Evolutionary conservation across 2,113 vertebrate species (phyloP), one percentile per base, ranked within the genome.

Genomic region (Paedocypris sp.): DNA sequence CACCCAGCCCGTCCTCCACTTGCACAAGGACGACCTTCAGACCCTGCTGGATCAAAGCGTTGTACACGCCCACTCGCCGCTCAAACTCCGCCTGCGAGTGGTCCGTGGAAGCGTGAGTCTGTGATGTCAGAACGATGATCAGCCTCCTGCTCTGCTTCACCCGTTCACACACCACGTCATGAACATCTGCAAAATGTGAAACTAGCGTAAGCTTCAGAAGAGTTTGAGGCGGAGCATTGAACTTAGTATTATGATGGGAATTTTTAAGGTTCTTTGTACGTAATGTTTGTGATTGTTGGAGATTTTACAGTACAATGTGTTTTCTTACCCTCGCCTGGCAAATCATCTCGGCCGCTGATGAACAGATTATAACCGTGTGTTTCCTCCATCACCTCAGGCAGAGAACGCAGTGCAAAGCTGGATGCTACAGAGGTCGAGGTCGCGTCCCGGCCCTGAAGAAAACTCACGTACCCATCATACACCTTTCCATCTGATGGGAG

Each of bases 311-410:
- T 28, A 38, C 20, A 47, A 5, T 12, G 67, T 65, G 64, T 76
- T 54, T n/a, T n/a, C n/a, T n/a, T 83, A 93, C 93, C 91, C 89
- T 93, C 83, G 49, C 93, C 92, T 0, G 87, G 89, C 69, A 84
- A 62, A 52, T 89, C 86, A 58, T 97, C 89, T 23, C 92, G 85
- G 66, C 89, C 90, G 46, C 83, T 69, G 80, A 97, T 91, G 64
- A 87, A 97, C 13, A 97, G 74, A 4, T 75, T 82, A 59, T 90
- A 92, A 60, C 89, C 89, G 47, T 88, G 86, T 1, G 82, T 82
- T 2, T 63, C 72, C 71, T 97, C 93, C 71, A 97, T 77, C 53
- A 89, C 78, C 25, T 82, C 76, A 0, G 93, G 89, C 16, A 97
- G 80, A 1, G 82, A 39, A 25, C 72, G 79, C 60, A 57, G 39